Conservation (phyloP, 2,797 vertebrate species). For the Notolabrus celidotus region DNA sequence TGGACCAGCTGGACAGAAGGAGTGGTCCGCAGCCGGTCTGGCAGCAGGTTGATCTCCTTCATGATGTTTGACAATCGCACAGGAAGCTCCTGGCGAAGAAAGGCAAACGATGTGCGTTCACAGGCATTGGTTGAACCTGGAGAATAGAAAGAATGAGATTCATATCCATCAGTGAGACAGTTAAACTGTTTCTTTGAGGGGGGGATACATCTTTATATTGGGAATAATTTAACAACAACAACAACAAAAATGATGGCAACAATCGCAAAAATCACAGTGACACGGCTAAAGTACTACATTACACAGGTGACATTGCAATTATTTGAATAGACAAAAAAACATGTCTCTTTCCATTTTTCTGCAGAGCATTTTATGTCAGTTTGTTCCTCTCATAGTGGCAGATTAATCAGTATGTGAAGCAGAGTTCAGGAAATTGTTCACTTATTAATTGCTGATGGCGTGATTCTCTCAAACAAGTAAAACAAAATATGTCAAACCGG, state of each 20-base stretch:
- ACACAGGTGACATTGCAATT: too few relatives aligned
- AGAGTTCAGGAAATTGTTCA: not conserved
- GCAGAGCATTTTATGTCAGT: not conserved
- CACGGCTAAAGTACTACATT: not conserved
- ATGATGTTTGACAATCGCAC: slow-evolving; percentile 93
- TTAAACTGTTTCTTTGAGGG: too few relatives aligned
- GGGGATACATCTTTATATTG: too few relatives aligned
- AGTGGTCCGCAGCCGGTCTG: slow-evolving; percentile 89
- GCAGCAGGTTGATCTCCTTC: slow-evolving; percentile 94
- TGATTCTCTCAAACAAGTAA: too few relatives aligned
- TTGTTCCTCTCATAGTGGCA: too few relatives aligned
- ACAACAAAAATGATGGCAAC: too few relatives aligned
- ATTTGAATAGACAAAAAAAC: too few relatives aligned
- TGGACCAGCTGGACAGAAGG: slow-evolving; percentile 92
- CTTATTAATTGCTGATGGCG: not conserved
- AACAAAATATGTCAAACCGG: too few relatives aligned
- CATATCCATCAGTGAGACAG: not conserved
- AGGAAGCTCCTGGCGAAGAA: slow-evolving; percentile 92
- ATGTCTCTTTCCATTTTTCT: not conserved
- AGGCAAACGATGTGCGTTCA: slow-evolving; percentile 86
- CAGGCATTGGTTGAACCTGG: slow-evolving; percentile 63
- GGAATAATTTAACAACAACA: too few relatives aligned
- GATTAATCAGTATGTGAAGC: not conserved
- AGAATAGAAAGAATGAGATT: slow-evolving; percentile 50
- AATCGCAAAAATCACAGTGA: too few relatives aligned